phyloP scores from a whole-genome alignment of 2,888 invertebrate genomes.

The Taenaris catops region DNA sequence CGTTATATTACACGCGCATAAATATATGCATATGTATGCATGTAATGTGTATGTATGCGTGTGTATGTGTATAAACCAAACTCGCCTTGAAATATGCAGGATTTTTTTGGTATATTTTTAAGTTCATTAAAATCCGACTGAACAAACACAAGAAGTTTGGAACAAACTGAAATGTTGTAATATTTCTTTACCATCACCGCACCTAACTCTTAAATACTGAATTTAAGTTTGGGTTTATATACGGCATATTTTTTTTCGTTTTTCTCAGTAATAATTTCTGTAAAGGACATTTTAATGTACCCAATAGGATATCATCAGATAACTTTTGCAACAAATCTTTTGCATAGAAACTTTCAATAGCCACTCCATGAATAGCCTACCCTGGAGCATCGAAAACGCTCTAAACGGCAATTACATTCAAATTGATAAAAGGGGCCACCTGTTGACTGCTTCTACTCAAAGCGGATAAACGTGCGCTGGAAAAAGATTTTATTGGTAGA shows the following conservation, averaged over 20 bases:
- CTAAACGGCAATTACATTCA: conserved; percentile 61
- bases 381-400: conserved; percentile 31
- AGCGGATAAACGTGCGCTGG: conserved; percentile 43
- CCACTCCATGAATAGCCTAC: conserved; percentile 24
- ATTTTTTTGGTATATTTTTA: no score
- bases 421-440: conserved; percentile 67
- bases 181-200: no score
- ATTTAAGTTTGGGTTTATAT: no score
- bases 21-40: neutral
- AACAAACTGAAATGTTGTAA: no score
- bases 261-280: no score
- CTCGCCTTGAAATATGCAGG: no score
- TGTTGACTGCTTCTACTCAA: conserved; percentile 48
- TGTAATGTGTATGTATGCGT: neutral
- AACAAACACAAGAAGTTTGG: no score
- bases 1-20: no score
- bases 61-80: neutral
- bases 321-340: conserved; percentile 13
- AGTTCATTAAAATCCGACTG: no score
- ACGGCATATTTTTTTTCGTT: no score
- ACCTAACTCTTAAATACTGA: no score
- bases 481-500: conserved; percentile 65
- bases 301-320: conserved; percentile 7
- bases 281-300: conserved; percentile 13
- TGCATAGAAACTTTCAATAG: conserved; percentile 21